A percentile compares a stretch with the other conserved stretches of the same genome.
Conservation (phyloP, 2,113 vertebrate species). For the Cheilinus undulatus region DNA sequence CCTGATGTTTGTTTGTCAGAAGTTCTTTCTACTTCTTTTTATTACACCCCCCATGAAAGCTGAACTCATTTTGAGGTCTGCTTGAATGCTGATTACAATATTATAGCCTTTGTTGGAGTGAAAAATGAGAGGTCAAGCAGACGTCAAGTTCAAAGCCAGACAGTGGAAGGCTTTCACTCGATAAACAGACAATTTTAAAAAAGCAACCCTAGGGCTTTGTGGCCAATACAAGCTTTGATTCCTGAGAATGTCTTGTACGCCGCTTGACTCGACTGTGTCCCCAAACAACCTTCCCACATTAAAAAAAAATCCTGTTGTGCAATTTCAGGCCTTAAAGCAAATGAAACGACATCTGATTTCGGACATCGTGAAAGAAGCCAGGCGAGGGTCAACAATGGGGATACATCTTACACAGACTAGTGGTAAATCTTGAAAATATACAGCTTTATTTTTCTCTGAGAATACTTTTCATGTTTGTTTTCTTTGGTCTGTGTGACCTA, state of each 20-base stretch:
- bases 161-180: slow-evolving; percentile 30
- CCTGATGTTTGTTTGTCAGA: slow-evolving; percentile 58
- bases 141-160: slow-evolving; percentile 46
- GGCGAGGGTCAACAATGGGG: slow-evolving; percentile 5
- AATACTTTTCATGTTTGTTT: slow-evolving; percentile 2
- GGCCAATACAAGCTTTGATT: slow-evolving; percentile 55
- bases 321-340: slow-evolving; percentile 33
- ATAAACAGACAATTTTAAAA: slow-evolving; percentile 44
- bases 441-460: background rate
- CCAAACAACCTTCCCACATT: slow-evolving; percentile 19
- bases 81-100: slow-evolving; percentile 53
- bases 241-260: slow-evolving; percentile 50
- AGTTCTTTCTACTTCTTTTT: background rate
- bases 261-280: slow-evolving; percentile 56
- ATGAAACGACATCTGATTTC: slow-evolving; percentile 39
- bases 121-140: slow-evolving; percentile 43
- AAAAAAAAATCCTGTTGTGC: slow-evolving; percentile 14
- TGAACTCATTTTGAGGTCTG: slow-evolving; percentile 34
- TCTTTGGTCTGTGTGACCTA: background rate
- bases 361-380: slow-evolving; percentile 10
- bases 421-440: background rate
- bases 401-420: slow-evolving; percentile 11
- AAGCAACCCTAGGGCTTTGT: slow-evolving; percentile 10
- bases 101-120: slow-evolving; percentile 35
- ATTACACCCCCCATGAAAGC: background rate